Conservation (phyloP, 2,113 vertebrate genomes). For the Axis porcinus region DNA sequence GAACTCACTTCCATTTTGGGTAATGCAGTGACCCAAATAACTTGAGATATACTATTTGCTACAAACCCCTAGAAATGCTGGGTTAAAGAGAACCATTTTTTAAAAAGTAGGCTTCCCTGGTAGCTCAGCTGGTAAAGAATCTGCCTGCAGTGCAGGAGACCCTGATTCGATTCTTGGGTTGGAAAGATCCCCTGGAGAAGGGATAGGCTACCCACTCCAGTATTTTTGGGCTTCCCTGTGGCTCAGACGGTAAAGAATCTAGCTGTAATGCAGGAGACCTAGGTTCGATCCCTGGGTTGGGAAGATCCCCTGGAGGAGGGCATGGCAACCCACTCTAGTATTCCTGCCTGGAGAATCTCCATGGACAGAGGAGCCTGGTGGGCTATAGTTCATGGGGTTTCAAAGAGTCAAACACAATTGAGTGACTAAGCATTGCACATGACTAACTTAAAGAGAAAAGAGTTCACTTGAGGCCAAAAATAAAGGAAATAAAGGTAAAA, state of each 20-base stretch:
- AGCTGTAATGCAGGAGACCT: background rate
- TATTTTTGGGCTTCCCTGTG: background rate
- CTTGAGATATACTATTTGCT: background rate
- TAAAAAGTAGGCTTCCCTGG: background rate
- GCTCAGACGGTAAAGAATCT: background rate
- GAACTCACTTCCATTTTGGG: background rate
- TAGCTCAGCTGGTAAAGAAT: background rate
- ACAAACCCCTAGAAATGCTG: background rate
- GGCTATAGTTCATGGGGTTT: background rate
- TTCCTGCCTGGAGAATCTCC: background rate
- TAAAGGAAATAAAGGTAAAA: background rate
- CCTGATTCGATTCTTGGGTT: background rate
- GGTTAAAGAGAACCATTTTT: background rate
- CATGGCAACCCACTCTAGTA: background rate
- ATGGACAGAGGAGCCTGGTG: background rate
- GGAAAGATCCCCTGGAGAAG: background rate
- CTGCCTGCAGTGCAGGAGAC: background rate
- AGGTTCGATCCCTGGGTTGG: background rate
- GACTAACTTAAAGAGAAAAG: background rate
- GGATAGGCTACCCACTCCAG: background rate
- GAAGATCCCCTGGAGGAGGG: background rate
- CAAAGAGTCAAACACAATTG: background rate
- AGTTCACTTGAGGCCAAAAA: background rate
- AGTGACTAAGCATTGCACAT: background rate
- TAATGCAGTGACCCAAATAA: background rate